These are phyloP conservation scores for Lonchura striata DNA, from an alignment of 2,113 vertebrate genomes.

Conservation along the genomic window DNA sequence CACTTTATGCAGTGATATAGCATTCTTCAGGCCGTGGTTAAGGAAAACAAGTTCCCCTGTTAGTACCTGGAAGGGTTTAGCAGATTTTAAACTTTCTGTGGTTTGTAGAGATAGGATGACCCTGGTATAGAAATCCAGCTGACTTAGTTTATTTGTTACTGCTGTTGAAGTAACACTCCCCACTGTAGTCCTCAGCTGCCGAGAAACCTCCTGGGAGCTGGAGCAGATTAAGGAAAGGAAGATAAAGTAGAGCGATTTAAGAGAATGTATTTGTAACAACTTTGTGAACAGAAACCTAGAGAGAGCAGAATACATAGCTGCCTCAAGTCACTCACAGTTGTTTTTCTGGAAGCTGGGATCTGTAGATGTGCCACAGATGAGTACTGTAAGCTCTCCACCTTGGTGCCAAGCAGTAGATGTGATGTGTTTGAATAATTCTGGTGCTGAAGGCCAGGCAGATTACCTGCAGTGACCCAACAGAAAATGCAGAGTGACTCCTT, in stretches of 20 bases:
- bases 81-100: neutral
- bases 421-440: neutral
- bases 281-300: neutral
- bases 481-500: neutral
- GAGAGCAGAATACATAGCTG: neutral
- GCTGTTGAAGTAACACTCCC: neutral
- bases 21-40: neutral
- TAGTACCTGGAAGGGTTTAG: neutral
- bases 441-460: neutral
- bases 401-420: neutral
- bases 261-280: neutral
- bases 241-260: neutral
- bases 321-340: neutral
- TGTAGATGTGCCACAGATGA: neutral
- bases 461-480: neutral
- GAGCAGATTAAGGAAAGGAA: neutral
- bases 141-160: conserved; percentile 13
- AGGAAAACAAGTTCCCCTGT: neutral
- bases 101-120: conserved; percentile 8
- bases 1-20: neutral
- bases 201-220: neutral
- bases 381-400: neutral
- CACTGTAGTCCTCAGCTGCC: neutral
- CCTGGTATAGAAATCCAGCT: neutral
- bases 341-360: neutral